Conservation (phyloP, 2,113 vertebrate genomes). For the Bufo bufo region DNA sequence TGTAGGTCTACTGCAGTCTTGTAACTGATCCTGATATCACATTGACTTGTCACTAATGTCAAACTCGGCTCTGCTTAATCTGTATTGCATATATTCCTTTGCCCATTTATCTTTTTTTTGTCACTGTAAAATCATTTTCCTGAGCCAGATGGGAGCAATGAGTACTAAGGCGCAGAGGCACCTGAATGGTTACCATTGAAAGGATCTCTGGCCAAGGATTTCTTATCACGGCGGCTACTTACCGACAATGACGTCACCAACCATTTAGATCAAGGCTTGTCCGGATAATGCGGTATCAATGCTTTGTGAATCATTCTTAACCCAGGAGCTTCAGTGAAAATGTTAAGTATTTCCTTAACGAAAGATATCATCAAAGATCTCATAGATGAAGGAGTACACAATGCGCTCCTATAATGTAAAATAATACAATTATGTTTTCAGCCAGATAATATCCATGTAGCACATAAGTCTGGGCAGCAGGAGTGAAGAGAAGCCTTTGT, state of each 20-base stretch:
- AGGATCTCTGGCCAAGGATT: not conserved
- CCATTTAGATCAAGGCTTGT: constrained; percentile 10
- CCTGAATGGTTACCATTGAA: constrained; percentile 1
- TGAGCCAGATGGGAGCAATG: not conserved
- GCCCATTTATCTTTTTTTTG: not conserved
- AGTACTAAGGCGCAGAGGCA: not conserved
- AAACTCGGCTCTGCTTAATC: not conserved
- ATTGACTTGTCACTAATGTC: not conserved
- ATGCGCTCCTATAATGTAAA: not conserved
- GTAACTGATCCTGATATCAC: too few species aligned
- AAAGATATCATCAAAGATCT: not conserved
- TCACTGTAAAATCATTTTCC: not conserved
- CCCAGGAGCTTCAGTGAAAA: not conserved
- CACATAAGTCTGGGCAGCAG: constrained; percentile 24
- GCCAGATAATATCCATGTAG: not conserved
- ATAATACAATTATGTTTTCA: not conserved
- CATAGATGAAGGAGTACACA: not conserved
- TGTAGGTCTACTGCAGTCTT: too few species aligned
- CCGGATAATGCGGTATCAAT: constrained; percentile 5
- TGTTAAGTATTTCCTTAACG: constrained; percentile 2
- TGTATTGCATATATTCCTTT: too few species aligned
- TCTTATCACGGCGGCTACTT: not conserved
- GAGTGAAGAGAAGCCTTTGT: not conserved
- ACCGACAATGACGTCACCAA: constrained; percentile 8
- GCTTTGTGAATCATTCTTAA: constrained; percentile 22